These are phyloP conservation scores for Nannoperca obscura DNA, from an alignment of 2,797 vertebrate species.

Conservation along the genomic window DNA sequence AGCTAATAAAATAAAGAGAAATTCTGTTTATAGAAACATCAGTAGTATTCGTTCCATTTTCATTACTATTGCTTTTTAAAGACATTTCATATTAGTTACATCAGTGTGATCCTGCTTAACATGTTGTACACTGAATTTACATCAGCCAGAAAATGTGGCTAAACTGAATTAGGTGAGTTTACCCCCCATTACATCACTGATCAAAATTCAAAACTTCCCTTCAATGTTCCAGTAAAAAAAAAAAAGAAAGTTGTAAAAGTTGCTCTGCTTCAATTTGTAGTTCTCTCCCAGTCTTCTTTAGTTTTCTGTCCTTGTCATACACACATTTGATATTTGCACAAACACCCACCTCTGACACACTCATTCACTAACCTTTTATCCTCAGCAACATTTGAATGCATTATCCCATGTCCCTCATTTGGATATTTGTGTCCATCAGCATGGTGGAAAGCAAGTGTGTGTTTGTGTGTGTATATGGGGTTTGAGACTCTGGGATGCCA, in stretches of 20 bases:
- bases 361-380: slow-evolving; percentile 13
- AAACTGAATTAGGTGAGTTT: slow-evolving; percentile 55
- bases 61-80: slow-evolving; percentile 16
- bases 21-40: background rate
- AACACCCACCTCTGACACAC: slow-evolving; percentile 24
- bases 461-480: slow-evolving; percentile 15
- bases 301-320: background rate
- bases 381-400: slow-evolving; percentile 32
- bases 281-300: slow-evolving; percentile 2
- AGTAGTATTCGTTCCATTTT: background rate
- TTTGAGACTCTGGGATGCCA: slow-evolving; percentile 53
- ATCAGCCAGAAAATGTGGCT: slow-evolving; percentile 46
- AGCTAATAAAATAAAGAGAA: background rate
- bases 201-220: slow-evolving; percentile 40
- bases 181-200: slow-evolving; percentile 60
- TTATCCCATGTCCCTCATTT: slow-evolving; percentile 67
- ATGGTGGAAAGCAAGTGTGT: slow-evolving; percentile 55
- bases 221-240: slow-evolving; percentile 29
- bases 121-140: slow-evolving; percentile 42
- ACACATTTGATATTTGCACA: slow-evolving; percentile 26
- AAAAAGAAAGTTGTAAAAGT: slow-evolving; percentile 19
- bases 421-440: slow-evolving; percentile 61
- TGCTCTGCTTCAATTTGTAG: slow-evolving; percentile 25
- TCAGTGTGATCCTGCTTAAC: slow-evolving; percentile 42
- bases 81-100: slow-evolving; percentile 57